phyloP scores from a whole-genome alignment of 2,888 invertebrate species.

The Agriopis leucophaearia region DNA sequence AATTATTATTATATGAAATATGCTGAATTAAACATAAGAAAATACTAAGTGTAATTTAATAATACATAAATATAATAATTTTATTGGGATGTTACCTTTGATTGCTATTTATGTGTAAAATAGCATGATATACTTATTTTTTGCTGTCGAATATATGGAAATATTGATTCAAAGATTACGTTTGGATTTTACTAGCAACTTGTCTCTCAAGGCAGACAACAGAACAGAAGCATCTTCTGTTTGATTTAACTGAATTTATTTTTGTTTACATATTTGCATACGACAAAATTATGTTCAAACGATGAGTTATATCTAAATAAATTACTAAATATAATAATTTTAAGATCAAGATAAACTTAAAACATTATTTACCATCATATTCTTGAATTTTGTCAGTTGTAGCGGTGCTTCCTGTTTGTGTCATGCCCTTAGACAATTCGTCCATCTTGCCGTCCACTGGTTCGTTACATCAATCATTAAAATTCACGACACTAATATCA shows the following conservation, averaged over 20 bases:
- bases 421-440: constrained; percentile 86
- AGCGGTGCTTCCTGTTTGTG: constrained; percentile 85
- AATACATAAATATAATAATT: too few species aligned
- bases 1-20: too few species aligned
- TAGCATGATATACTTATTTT: too few species aligned
- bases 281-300: background rate
- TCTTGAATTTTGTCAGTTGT: constrained; percentile 83
- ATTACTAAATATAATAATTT: background rate
- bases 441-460: constrained; percentile 85
- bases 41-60: too few species aligned
- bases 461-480: constrained; percentile 84
- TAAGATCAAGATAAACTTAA: background rate
- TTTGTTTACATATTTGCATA: constrained; percentile 28
- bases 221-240: background rate
- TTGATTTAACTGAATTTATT: background rate
- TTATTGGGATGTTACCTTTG: too few species aligned
- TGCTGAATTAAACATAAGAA: too few species aligned
- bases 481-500: constrained; percentile 73
- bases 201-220: background rate
- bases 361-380: constrained; percentile 74
- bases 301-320: background rate
- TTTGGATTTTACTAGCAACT: background rate
- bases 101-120: too few species aligned
- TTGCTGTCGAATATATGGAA: too few species aligned
- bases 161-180: background rate